Percentiles rank a stretch among this genome's conserved stretches.
Evolutionary conservation across 2,113 vertebrate genomes (phyloP).

Genomic region (Saiga tatarica): DNA sequence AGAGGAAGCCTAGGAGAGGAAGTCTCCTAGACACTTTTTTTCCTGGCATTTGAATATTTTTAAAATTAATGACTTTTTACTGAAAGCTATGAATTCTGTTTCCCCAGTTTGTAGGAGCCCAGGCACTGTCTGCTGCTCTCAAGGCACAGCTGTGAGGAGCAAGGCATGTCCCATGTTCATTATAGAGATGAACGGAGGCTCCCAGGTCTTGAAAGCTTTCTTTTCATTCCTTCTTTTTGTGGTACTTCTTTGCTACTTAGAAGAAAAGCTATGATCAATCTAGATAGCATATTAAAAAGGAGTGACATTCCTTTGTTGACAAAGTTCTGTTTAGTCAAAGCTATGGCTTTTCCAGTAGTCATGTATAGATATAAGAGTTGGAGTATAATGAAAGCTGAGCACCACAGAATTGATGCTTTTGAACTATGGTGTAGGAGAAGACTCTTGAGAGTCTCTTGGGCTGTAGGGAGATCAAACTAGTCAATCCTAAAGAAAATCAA

Average conservation of each 20-base stretch:
- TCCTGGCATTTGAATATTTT: background rate
- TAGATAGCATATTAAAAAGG: background rate
- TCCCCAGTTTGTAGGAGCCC: background rate
- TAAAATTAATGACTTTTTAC: background rate
- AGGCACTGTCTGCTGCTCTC: accelerated
- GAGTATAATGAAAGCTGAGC: background rate
- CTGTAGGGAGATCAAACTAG: background rate
- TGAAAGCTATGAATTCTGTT: background rate
- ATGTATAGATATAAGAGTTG: background rate
- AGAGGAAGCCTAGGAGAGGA: background rate
- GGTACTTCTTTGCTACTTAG: background rate
- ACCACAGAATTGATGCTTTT: background rate
- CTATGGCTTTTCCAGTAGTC: background rate
- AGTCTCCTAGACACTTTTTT: background rate
- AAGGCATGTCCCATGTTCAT: background rate
- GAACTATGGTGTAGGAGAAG: background rate
- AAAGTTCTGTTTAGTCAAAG: background rate
- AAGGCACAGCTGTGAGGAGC: background rate
- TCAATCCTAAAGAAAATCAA: background rate
- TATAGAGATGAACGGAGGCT: background rate
- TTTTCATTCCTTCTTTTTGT: background rate
- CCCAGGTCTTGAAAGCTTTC: background rate
- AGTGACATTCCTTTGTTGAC: background rate
- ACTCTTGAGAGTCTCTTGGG: background rate
- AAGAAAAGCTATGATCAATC: background rate